These are phyloP conservation scores for Diaperis boleti DNA, from an alignment of 2,888 invertebrate species.

Conservation along the genomic window DNA sequence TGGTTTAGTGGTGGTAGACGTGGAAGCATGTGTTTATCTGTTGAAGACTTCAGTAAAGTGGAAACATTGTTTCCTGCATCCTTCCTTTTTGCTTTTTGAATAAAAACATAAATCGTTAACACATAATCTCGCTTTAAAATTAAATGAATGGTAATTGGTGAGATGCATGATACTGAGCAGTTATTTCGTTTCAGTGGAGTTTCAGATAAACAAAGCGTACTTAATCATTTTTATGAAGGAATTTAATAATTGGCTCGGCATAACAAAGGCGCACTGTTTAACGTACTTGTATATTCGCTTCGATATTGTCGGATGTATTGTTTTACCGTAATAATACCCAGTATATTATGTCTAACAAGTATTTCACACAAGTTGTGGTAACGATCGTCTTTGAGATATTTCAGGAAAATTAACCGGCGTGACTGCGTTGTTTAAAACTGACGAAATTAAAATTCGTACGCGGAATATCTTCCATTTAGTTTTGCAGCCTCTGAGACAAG, in stretches of 20 bases:
- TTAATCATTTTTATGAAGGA: constrained; percentile 23
- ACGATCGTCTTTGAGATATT: neutral
- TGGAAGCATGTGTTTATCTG: no score
- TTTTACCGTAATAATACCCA: constrained; percentile 1
- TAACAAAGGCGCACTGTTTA: constrained; percentile 9
- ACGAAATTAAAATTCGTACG: no score
- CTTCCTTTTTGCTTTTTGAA: neutral
- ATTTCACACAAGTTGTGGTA: neutral
- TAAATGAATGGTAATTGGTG: constrained; percentile 13
- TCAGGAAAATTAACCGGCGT: constrained; percentile 1
- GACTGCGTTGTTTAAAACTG: neutral
- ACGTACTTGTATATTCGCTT: constrained; percentile 5
- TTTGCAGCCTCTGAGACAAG: constrained; percentile 17
- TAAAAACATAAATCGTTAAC: constrained; percentile 5
- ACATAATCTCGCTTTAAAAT: constrained; percentile 6
- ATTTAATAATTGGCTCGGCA: constrained; percentile 20
- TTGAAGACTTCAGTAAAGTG: neutral
- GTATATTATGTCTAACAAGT: neutral
- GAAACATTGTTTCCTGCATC: neutral
- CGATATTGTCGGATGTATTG: neutral
- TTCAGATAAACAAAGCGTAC: constrained; percentile 20
- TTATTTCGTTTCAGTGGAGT: constrained; percentile 7
- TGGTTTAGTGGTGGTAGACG: no score
- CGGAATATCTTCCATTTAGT: neutral
- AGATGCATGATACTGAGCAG: constrained; percentile 12